Conservation (phyloP, 2,113 vertebrate species). For the Meriones unguiculatus region DNA sequence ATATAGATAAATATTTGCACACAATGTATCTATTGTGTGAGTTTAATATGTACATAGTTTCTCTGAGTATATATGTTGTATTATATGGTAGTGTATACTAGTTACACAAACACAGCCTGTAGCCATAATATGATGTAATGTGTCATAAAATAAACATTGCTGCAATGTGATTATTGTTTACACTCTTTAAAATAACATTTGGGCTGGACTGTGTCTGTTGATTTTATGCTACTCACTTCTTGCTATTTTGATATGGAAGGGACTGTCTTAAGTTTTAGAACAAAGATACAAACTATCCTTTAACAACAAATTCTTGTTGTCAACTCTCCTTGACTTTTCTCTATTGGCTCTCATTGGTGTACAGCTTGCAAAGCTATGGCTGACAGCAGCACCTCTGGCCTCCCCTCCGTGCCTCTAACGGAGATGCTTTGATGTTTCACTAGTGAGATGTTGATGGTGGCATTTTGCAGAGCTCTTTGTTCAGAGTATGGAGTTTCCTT, state of each 20-base stretch:
- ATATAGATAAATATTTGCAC: background rate
- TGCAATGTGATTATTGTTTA: background rate
- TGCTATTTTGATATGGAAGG: slow-evolving; percentile 28
- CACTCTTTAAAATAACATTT: background rate
- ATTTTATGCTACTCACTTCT: background rate
- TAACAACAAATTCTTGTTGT: background rate
- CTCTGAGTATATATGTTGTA: background rate
- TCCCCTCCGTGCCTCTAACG: background rate
- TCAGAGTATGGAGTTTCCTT: background rate
- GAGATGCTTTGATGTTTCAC: background rate
- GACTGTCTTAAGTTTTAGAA: background rate
- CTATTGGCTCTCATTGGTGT: background rate
- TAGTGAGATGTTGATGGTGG: background rate
- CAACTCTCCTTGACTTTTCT: background rate
- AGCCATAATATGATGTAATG: background rate
- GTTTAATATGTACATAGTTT: background rate
- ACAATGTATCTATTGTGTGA: background rate
- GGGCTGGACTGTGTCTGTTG: background rate
- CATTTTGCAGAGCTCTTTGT: background rate
- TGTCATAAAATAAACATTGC: background rate
- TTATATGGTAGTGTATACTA: background rate
- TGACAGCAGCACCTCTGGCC: background rate
- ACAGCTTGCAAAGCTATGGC: background rate
- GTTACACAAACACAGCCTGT: background rate
- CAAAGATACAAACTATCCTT: background rate